phyloP scores from a whole-genome alignment of 1,140 invertebrate genomes.

The Drosophila takahashii region DNA sequence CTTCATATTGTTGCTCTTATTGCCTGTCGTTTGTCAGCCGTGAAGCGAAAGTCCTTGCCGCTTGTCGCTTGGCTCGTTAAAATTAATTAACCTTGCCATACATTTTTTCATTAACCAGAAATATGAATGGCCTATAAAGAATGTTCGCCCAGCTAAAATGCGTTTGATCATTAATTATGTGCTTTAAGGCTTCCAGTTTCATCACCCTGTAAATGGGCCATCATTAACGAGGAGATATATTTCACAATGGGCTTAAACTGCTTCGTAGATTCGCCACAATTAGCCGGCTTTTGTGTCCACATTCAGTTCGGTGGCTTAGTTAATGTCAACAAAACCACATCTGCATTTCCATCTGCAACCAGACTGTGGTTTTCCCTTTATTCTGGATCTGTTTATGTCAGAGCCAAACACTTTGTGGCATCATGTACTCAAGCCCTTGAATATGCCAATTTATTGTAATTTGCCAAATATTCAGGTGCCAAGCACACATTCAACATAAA shows the following conservation, averaged over 20 bases:
- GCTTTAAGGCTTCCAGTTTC: constrained; percentile 4
- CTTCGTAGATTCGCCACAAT: constrained; percentile 16
- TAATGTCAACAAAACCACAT: constrained; percentile 17
- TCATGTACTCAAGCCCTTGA: constrained; percentile 13
- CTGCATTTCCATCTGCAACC: constrained; percentile 10
- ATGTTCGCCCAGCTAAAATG: constrained; percentile 19
- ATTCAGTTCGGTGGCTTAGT: background rate
- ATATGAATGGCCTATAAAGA: constrained; percentile 41
- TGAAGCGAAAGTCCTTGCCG: constrained; percentile 24
- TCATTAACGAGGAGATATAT: constrained; percentile 15
- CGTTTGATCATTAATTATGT: constrained; percentile 41
- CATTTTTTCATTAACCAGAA: constrained; percentile 62
- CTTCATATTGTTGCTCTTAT: constrained; percentile 58
- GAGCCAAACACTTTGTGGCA: constrained; percentile 7
- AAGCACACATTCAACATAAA: constrained; percentile 30
- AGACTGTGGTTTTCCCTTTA: constrained; percentile 2
- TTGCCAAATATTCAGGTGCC: constrained; percentile 39
- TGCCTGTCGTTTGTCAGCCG: constrained; percentile 57
- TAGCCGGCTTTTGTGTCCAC: constrained; percentile 18
- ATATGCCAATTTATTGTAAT: constrained; percentile 51
- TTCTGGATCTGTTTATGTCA: constrained; percentile 14
- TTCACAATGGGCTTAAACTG: constrained; percentile 7
- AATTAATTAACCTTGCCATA: constrained; percentile 63
- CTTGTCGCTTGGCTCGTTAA: constrained; percentile 46
- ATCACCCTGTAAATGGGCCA: background rate